phyloP scores from a whole-genome alignment of 2,888 invertebrate genomes.

The Selenia dentaria region DNA sequence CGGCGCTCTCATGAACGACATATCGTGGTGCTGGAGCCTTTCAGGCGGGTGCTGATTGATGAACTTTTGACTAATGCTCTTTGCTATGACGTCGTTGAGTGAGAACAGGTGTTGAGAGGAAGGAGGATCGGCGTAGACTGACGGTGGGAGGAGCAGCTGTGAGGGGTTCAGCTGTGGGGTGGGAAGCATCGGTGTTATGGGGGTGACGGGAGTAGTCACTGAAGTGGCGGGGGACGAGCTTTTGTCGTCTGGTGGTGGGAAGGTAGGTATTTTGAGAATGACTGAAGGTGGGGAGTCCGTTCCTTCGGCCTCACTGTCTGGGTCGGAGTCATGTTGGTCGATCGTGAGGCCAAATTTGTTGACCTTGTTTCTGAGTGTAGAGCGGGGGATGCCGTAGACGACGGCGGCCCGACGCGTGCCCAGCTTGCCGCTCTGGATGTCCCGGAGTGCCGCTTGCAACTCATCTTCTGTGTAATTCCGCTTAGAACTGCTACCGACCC shows the following conservation, averaged over 20 bases:
- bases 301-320: constrained; percentile 69
- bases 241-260: constrained; percentile 86
- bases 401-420: constrained; percentile 97
- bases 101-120: constrained; percentile 84
- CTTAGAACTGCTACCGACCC: constrained; percentile 84
- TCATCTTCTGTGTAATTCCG: constrained; percentile 98
- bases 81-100: constrained; percentile 95
- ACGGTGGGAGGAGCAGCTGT: constrained; percentile 71
- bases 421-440: constrained; percentile 96
- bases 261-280: constrained; percentile 97
- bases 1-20: constrained; percentile 73
- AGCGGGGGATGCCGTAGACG: constrained; percentile 98
- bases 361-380: constrained; percentile 98
- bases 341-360: constrained; percentile 89
- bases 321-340: constrained; percentile 88
- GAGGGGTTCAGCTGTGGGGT: constrained; percentile 65
- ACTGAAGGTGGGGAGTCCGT: constrained; percentile 87
- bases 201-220: constrained; percentile 71
- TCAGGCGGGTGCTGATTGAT: constrained; percentile 82
- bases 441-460: constrained; percentile 95
- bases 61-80: constrained; percentile 95
- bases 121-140: constrained; percentile 82
- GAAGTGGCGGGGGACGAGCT: constrained; percentile 73
- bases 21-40: constrained; percentile 74
- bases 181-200: constrained; percentile 75